Percentiles rank a stretch among this genome's conserved stretches.
Conservation (phyloP, 2,113 vertebrate genomes). For the Trichechus manatus region DNA sequence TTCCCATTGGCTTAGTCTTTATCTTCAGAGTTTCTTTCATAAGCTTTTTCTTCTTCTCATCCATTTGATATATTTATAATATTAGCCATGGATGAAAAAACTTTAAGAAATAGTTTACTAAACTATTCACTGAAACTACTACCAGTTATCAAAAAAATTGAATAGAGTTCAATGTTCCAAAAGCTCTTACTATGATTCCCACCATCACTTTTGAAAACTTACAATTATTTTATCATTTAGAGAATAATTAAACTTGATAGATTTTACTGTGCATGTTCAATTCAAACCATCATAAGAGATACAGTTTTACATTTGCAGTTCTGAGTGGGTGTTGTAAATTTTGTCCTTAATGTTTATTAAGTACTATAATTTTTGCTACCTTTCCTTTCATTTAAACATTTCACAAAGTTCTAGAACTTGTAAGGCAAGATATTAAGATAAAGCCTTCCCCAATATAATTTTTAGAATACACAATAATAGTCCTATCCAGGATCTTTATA, state of each 20-base stretch:
- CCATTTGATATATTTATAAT: neutral
- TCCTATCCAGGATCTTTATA: neutral
- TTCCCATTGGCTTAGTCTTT: neutral
- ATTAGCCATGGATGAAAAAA: neutral
- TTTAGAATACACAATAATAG: neutral
- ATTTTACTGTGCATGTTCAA: slow-evolving; percentile 72
- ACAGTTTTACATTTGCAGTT: slow-evolving; percentile 64
- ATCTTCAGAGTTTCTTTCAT: neutral
- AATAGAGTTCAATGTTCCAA: slow-evolving; percentile 67
- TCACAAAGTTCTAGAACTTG: slow-evolving; percentile 57
- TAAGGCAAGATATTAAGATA: slow-evolving; percentile 56
- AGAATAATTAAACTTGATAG: slow-evolving; percentile 82
- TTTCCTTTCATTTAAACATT: slow-evolving; percentile 63
- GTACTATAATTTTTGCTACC: slow-evolving; percentile 60
- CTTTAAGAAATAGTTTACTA: slow-evolving; percentile 48
- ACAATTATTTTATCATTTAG: slow-evolving; percentile 82
- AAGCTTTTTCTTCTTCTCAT: neutral
- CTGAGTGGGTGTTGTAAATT: slow-evolving; percentile 74
- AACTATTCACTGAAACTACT: slow-evolving; percentile 70
- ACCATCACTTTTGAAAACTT: slow-evolving; percentile 75
- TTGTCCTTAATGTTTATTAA: slow-evolving; percentile 72
- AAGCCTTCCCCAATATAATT: neutral
- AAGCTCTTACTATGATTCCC: slow-evolving; percentile 72
- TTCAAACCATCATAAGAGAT: slow-evolving; percentile 65
- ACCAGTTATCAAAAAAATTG: neutral